Evolutionary conservation across 35 echinoderm and acorn worm genomes (phyloP), one percentile per base, ranked within the genome.

Genomic region (Lytechinus pictus): DNA sequence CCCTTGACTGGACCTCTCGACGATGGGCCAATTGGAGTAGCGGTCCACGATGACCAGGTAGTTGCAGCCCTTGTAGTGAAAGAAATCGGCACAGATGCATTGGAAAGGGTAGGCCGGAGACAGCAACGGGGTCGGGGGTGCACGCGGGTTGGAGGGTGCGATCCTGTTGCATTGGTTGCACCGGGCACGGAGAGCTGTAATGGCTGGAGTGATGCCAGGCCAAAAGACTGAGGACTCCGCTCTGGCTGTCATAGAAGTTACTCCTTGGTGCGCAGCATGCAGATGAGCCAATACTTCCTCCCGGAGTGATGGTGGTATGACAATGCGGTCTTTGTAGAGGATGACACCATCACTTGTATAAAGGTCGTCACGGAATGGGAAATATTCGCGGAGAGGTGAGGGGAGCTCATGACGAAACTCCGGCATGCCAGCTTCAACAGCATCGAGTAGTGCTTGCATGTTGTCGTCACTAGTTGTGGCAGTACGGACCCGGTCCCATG

Each of bases 391-490:
- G 9, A 95, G 86, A n/a, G 86, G 86, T 56, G 4, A 53, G 16
- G 95, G 95, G 27, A 95, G 86, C 12, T 95, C 86, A 95, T 95
- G 95, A 7, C 95, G 95, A 12, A 55, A 95, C 10, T 95, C 27
- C 27, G 94, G 94, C 52, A 95, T 89, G 9, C 86, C 95, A 89
- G 53, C 88, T 60, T 95, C 72, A n/a, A 95, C 55, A 4, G 54
- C 16, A 52, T 87, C 54, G 89, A 89, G 14, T 12, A 95, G 87
- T 8, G 14, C 87, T 14, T 24, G 21, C 95, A 89, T 88, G 72
- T n/a, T 95, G 29, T 51, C 44, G 44, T 89, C 86, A 89, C 95
- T 95, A 28, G 86, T 19, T 52, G 95, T 91, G 12, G 87, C 87
- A 71, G 89, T 72, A 33, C 87, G 54, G 8, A 96, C 95, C 54